These are phyloP conservation scores for Gerris buenoi DNA, from an alignment of 1,140 invertebrate species.

Conservation along the genomic window DNA sequence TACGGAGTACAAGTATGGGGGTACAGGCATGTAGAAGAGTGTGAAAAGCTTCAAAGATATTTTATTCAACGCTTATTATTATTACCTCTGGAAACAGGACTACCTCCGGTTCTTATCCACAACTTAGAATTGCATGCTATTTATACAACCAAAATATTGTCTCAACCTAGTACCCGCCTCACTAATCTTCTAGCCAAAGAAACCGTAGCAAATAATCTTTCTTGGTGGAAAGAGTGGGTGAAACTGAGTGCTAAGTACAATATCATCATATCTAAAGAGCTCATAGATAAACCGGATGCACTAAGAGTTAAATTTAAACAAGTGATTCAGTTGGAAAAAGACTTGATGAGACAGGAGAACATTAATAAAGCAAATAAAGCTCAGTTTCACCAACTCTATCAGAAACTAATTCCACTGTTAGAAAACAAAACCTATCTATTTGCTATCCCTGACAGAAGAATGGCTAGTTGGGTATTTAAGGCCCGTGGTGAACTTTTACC, in stretches of 20 bases:
- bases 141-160: neutral
- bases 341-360: neutral
- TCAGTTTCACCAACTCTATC: neutral
- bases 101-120: neutral
- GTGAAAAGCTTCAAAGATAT: neutral
- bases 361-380: neutral
- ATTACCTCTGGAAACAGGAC: neutral
- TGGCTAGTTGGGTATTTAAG: too few relatives aligned
- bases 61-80: neutral
- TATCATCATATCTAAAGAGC: neutral
- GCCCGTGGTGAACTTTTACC: too few relatives aligned
- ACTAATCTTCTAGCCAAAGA: neutral
- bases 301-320: neutral
- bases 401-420: neutral
- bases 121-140: neutral
- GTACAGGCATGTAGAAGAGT: neutral
- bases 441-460: too few relatives aligned
- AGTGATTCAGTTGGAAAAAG: neutral
- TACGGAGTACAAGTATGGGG: neutral
- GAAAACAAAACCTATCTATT: too few relatives aligned
- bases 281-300: neutral
- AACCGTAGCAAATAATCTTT: neutral
- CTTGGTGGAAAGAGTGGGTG: neutral
- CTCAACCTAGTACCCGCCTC: neutral
- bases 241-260: neutral